phyloP scores from a whole-genome alignment of 2,797 vertebrate species.

The Poeciliopsis turneri region DNA sequence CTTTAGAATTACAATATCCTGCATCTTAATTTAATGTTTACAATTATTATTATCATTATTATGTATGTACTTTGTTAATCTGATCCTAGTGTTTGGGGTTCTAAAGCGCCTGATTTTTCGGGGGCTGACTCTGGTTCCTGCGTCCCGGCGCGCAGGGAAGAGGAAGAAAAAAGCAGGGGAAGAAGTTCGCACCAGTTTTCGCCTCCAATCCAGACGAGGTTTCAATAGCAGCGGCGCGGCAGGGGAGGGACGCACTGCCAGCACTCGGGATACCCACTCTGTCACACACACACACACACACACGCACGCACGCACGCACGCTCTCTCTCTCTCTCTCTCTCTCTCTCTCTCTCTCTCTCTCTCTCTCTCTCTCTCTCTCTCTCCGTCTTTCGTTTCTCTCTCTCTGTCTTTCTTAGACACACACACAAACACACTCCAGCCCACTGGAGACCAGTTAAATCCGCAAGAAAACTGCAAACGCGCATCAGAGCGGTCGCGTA shows the following conservation, averaged over 20 bases:
- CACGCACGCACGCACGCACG: not conserved
- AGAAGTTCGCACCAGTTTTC: constrained; percentile 72
- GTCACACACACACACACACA: constrained; percentile 19
- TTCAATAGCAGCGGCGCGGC: constrained; percentile 80
- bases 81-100: constrained; percentile 12
- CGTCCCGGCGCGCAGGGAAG: constrained; percentile 62
- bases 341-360: constrained; percentile 20
- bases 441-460: constrained; percentile 74
- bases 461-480: constrained; percentile 71
- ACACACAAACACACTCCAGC: constrained; percentile 47
- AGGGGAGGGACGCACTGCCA: constrained; percentile 79
- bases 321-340: constrained; percentile 57
- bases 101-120: constrained; percentile 20
- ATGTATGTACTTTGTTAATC: not conserved
- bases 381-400: constrained; percentile 50
- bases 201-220: constrained; percentile 78
- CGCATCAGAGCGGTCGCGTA: constrained; percentile 66
- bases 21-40: not conserved
- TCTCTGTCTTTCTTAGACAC: too few relatives aligned
- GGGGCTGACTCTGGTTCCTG: constrained; percentile 71
- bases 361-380: constrained; percentile 49
- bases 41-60: not conserved
- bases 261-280: constrained; percentile 72
- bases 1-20: constrained; percentile 6
- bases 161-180: constrained; percentile 39